Conservation (phyloP, 2,113 vertebrate genomes). For the Stigmatopora argus region DNA sequence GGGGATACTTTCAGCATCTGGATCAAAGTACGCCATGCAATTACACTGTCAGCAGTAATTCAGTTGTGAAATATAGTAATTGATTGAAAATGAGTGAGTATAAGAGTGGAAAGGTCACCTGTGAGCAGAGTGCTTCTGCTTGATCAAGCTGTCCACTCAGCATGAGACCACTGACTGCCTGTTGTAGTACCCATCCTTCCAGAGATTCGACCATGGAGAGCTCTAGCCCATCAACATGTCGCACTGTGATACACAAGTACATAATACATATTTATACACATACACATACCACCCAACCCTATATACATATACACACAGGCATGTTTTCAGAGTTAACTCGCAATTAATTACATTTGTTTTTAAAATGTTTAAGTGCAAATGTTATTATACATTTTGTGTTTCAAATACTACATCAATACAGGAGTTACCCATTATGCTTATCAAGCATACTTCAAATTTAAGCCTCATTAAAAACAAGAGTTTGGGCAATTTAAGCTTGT, state of each 20-base stretch:
- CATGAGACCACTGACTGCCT: constrained; percentile 79
- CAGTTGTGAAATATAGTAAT: not conserved
- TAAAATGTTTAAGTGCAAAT: too few species aligned
- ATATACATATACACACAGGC: too few species aligned
- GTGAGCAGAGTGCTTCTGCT: constrained; percentile 85
- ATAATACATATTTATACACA: not conserved
- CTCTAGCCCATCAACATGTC: constrained; percentile 63
- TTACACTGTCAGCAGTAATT: not conserved
- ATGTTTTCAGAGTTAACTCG: too few species aligned
- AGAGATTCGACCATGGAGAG: constrained; percentile 68
- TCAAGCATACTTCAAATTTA: too few species aligned
- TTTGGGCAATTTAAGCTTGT: too few species aligned
- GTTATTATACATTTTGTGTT: too few species aligned
- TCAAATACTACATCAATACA: too few species aligned
- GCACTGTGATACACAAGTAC: constrained; percentile 66
- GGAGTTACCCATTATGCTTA: too few species aligned
- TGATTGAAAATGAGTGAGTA: not conserved
- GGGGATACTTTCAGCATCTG: constrained; percentile 81
- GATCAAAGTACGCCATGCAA: not conserved
- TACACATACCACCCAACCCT: too few species aligned
- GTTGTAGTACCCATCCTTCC: constrained; percentile 85
- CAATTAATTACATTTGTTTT: too few species aligned
- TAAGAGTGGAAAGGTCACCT: constrained; percentile 66
- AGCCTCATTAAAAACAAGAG: too few species aligned
- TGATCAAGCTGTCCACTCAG: constrained; percentile 74